These are phyloP conservation scores for Haplochromis vanheusdeni DNA, from an alignment of 2,113 vertebrate genomes.

Conservation along the genomic window DNA sequence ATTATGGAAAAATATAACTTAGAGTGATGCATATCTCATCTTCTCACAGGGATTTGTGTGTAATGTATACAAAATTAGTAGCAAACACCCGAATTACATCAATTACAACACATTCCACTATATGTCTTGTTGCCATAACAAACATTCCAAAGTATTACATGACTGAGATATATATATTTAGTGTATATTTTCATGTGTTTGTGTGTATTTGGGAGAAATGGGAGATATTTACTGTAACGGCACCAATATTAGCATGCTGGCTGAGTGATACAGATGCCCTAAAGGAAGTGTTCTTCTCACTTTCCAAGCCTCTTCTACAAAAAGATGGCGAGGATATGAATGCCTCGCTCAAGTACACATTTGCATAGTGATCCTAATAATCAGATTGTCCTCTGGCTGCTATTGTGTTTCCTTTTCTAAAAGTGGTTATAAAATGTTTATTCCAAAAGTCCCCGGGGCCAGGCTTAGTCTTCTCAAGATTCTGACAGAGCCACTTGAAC, in stretches of 20 bases:
- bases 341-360: constrained; percentile 27
- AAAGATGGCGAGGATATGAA: constrained; percentile 35
- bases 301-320: constrained; percentile 15
- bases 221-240: not conserved
- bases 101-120: not conserved
- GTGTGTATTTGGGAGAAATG: not conserved
- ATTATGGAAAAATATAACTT: not conserved
- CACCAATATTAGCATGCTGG: constrained; percentile 21
- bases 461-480: constrained; percentile 33
- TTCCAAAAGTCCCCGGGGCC: constrained; percentile 31
- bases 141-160: not conserved
- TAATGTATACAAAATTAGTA: not conserved
- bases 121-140: not conserved
- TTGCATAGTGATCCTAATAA: constrained; percentile 62
- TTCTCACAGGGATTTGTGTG: not conserved
- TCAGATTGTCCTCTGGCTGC: constrained; percentile 60
- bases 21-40: not conserved
- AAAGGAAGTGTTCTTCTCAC: constrained; percentile 32
- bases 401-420: constrained; percentile 56
- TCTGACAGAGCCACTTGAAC: constrained; percentile 24
- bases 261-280: constrained; percentile 33
- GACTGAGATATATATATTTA: not conserved
- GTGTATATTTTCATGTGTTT: not conserved
- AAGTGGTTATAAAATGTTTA: constrained; percentile 50
- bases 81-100: not conserved